Percentiles rank a stretch among this genome's conserved stretches.
These are phyloP conservation scores for Hirundo rustica DNA, from an alignment of 2,797 vertebrate species.

Conservation along the genomic window DNA sequence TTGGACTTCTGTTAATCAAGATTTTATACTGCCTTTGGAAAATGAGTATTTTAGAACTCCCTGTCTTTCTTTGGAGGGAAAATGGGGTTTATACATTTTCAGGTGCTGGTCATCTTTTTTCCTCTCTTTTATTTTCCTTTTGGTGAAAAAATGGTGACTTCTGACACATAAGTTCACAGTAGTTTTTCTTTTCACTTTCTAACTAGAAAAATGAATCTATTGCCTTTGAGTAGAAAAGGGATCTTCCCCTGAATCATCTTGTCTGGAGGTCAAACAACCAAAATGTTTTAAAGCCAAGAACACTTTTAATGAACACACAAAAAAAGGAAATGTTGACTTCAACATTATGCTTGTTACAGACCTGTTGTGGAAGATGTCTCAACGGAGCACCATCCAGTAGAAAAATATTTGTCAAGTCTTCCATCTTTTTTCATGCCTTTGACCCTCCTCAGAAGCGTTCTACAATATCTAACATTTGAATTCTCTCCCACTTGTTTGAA, in stretches of 20 bases:
- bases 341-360: neutral
- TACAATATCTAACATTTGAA: neutral
- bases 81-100: neutral
- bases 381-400: neutral
- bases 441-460: neutral
- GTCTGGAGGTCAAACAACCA: neutral
- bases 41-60: neutral
- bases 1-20: neutral
- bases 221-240: neutral
- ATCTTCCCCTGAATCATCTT: neutral
- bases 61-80: neutral
- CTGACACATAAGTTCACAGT: neutral
- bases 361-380: neutral
- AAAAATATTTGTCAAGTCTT: neutral
- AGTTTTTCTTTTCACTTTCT: neutral
- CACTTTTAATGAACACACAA: neutral
- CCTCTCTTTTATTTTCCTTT: neutral
- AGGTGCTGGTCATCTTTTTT: neutral
- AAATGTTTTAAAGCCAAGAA: constrained; percentile 9
- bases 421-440: neutral
- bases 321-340: neutral
- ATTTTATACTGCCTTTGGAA: neutral
- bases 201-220: neutral
- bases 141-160: neutral
- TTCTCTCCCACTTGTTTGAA: neutral